Conservation (phyloP, 2,888 invertebrate species). For the Spilarctia lutea region DNA sequence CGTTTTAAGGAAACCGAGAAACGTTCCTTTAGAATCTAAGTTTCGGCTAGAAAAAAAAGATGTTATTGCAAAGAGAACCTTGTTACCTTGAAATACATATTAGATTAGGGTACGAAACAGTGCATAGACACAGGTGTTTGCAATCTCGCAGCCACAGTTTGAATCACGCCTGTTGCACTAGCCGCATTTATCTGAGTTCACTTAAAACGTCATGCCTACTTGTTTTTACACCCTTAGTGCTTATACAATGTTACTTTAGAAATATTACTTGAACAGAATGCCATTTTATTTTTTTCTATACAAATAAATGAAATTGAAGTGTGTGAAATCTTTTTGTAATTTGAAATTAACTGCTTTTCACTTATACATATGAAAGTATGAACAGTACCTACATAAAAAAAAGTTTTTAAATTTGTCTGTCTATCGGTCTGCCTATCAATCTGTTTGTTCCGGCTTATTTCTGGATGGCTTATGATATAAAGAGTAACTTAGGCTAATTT, state of each 20-base stretch:
- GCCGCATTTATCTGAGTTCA: constrained; percentile 79
- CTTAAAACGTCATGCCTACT: constrained; percentile 70
- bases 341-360: no score
- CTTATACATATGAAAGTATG: no score
- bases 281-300: constrained; percentile 8
- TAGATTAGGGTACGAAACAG: constrained; percentile 43
- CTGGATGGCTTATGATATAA: no score
- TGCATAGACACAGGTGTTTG: constrained; percentile 72
- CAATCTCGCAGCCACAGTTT: constrained; percentile 68
- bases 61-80: constrained; percentile 47
- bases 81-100: constrained; percentile 47
- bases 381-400: no score
- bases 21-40: constrained; percentile 66
- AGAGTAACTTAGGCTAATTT: no score
- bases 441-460: no score
- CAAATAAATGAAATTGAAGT: no score
- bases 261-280: constrained; percentile 28
- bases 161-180: constrained; percentile 79
- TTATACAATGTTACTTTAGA: constrained; percentile 43
- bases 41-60: constrained; percentile 53
- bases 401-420: no score
- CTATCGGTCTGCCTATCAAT: no score
- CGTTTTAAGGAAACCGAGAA: constrained; percentile 63
- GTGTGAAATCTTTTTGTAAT: no score
- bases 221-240: constrained; percentile 63